phyloP scores from a whole-genome alignment of 2,113 vertebrate genomes.

The Rhea americana region DNA sequence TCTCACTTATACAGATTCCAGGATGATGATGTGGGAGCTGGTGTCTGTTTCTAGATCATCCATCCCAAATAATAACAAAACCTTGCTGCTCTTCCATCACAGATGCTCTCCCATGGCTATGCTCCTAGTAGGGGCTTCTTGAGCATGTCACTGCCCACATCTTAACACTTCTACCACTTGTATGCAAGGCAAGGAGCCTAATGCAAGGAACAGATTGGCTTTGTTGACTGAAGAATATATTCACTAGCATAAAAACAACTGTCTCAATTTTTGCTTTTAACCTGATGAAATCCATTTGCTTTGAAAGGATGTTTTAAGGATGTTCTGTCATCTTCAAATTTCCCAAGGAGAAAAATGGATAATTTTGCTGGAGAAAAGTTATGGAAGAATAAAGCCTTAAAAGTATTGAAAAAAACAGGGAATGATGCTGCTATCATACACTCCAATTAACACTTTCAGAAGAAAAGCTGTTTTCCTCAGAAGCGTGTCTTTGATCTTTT shows the following conservation, averaged over 20 bases:
- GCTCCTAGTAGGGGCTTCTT: not conserved
- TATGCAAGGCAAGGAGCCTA: not conserved
- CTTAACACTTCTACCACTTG: not conserved
- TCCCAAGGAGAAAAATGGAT: not conserved
- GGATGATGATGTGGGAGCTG: not conserved
- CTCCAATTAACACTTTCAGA: not conserved
- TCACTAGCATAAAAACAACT: not conserved
- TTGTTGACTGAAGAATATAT: not conserved
- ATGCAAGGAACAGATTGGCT: not conserved
- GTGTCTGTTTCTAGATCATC: not conserved
- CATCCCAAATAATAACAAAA: not conserved
- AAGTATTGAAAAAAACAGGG: not conserved
- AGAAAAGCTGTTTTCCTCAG: not conserved
- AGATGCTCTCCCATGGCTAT: not conserved
- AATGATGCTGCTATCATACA: not conserved
- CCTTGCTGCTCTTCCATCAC: not conserved
- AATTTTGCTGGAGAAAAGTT: not conserved
- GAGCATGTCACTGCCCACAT: not conserved
- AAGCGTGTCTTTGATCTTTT: slow-evolving; percentile 8
- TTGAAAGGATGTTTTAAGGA: not conserved
- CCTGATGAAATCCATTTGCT: not conserved
- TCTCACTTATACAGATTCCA: not conserved
- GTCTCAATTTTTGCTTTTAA: not conserved
- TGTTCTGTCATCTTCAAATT: not conserved
- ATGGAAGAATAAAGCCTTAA: not conserved